Evolutionary conservation across 2,888 invertebrate genomes (phyloP).

Genomic region (Eudasyphora cyanicolor): DNA sequence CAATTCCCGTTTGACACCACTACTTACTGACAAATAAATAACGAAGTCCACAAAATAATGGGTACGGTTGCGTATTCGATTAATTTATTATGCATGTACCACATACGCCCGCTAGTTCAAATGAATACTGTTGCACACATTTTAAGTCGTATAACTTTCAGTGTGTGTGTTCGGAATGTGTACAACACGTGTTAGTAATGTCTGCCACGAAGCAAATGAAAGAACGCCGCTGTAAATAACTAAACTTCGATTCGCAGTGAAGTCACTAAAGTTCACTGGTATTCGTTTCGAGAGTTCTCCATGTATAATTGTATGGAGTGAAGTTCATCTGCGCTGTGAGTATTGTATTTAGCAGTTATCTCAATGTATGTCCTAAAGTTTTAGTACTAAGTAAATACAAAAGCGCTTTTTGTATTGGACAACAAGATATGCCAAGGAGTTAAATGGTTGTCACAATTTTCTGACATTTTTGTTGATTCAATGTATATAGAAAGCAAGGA

Average conservation of each 20-base stretch:
- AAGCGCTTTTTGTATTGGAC: not conserved
- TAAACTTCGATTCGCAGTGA: not conserved
- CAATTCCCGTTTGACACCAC: too few relatives aligned
- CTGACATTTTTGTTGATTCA: too few relatives aligned
- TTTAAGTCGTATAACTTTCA: not conserved
- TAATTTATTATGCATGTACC: conserved; percentile 54
- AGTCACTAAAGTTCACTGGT: conserved; percentile 16
- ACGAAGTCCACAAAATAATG: too few relatives aligned
- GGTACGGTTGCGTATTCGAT: conserved; percentile 37
- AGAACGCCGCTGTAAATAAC: conserved; percentile 14
- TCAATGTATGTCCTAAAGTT: not conserved
- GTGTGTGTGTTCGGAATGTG: conserved; percentile 29
- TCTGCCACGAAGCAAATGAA: conserved; percentile 28
- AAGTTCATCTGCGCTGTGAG: conserved; percentile 42
- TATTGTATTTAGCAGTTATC: not conserved
- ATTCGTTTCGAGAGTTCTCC: not conserved
- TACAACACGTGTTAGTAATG: conserved; percentile 53
- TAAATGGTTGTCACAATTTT: too few relatives aligned
- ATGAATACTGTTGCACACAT: not conserved
- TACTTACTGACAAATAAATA: too few relatives aligned
- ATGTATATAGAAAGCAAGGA: too few relatives aligned
- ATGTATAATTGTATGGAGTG: conserved; percentile 26
- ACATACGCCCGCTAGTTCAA: conserved; percentile 38
- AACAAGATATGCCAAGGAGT: too few relatives aligned
- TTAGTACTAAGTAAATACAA: not conserved